Base-by-base conservation (phyloP, 2,888 invertebrate species). In the Latheticus oryzae region DNA sequence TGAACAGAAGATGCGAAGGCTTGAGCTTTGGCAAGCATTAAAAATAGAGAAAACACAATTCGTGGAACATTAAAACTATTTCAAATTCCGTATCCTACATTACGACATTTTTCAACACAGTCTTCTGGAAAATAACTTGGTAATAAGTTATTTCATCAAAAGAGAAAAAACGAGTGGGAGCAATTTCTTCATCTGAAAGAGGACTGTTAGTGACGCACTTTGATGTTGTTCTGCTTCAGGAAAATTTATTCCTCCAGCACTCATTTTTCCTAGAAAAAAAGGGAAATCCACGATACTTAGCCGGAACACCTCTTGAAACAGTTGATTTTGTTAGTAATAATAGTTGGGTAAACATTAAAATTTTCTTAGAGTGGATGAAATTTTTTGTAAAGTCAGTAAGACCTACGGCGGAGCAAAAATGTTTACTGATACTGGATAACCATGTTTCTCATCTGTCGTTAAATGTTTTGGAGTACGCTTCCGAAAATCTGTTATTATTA, bases 281-380 rank as follows among this genome's bases (percentile, higher is more conserved):
- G 5, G 5, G 21, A 19, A 19, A 19, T 5, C 21, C 21, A 19
- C 21, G 21, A 19, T 19, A 19, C 21, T 19, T 19, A 19, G 21
- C 21, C 21, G 21, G 21, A 19, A 19, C 21, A 19, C 21, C 21
- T 19, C 21, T 19, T 19, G 21, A 19, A 19, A 19, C 21, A 19
- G 21, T 5, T 19, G 21, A 28, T 28, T 28, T 28, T 28, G 28
- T 28, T 28, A 28, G 21, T 19, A 5, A 19, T 19, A 19, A 19
- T 19, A 5, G 21, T 19, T 19, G 21, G 21, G 21, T 19, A 19
- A 19, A 19, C 21, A 19, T 5, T 19, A 5, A 19, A 19, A 19
- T 19, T 19, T n/a, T 19, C 4, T 19, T 19, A 19, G 21, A 19
- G 21, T 19, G 21, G 21, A 19, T 19, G 21, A 5, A 19, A 19